phyloP scores from a whole-genome alignment of 2,113 vertebrate genomes.

The Odontesthes bonariensis region DNA sequence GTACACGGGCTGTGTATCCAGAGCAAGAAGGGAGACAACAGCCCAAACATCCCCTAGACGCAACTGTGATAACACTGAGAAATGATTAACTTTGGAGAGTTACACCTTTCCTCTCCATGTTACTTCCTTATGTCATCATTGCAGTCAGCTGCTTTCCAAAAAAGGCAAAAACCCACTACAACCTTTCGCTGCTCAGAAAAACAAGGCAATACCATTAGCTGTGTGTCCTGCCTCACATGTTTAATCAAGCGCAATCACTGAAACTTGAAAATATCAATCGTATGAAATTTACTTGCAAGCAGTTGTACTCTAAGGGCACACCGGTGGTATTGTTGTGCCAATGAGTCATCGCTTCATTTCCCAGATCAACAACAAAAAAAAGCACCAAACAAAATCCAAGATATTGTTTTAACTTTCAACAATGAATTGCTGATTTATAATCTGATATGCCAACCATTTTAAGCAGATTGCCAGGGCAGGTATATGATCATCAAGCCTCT shows the following conservation, averaged over 20 bases:
- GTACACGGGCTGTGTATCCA: constrained; percentile 9
- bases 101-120: not conserved
- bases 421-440: no score
- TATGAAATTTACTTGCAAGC: not conserved
- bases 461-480: no score
- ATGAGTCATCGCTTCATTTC: no score
- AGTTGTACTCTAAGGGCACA: no score
- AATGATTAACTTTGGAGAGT: constrained; percentile 59
- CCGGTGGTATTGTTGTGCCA: no score
- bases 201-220: not conserved
- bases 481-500: no score
- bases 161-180: not conserved
- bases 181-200: not conserved
- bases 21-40: not conserved
- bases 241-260: not conserved
- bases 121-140: constrained; percentile 1
- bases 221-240: not conserved
- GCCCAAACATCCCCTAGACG: not conserved
- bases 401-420: no score
- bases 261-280: not conserved
- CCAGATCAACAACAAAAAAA: no score
- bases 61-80: not conserved
- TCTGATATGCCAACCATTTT: no score
- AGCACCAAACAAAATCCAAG: no score
- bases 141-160: not conserved